phyloP scores from a whole-genome alignment of 2,888 invertebrate species.

The Cordilura impudica region DNA sequence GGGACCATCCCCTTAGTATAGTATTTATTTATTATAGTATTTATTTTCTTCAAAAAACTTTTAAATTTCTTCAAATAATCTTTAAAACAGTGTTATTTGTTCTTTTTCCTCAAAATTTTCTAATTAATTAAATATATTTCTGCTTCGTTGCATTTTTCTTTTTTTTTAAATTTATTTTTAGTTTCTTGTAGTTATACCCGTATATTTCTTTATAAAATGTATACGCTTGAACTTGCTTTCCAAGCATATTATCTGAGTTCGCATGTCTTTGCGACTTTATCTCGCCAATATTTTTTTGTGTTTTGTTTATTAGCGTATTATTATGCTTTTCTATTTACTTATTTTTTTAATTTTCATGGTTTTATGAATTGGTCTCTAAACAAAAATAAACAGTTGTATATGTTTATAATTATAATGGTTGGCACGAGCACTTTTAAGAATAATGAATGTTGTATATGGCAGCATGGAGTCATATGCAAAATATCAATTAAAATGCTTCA shows the following conservation, averaged over 20 bases:
- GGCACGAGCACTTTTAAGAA: neutral
- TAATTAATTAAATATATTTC: slow-evolving; percentile 51
- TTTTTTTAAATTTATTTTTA: neutral
- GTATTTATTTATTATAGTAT: too few relatives aligned
- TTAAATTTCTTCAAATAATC: neutral
- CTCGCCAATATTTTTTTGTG: neutral
- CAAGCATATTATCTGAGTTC: neutral
- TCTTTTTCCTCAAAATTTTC: slow-evolving; percentile 4
- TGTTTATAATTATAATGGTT: slow-evolving; percentile 22
- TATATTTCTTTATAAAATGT: slow-evolving; percentile 48
- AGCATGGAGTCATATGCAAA: slow-evolving; percentile 51
- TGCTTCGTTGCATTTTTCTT: slow-evolving; percentile 47
- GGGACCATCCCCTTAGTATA: too few relatives aligned
- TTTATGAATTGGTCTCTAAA: slow-evolving; percentile 29
- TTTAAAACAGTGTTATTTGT: slow-evolving; percentile 34
- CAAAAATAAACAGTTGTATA: slow-evolving; percentile 37
- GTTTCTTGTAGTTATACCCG: slow-evolving; percentile 25
- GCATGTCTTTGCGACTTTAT: slow-evolving; percentile 20
- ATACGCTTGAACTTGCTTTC: slow-evolving; percentile 52
- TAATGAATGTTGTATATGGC: too few relatives aligned
- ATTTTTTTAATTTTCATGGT: slow-evolving; percentile 9
- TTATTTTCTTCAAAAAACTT: too few relatives aligned
- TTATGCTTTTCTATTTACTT: neutral
- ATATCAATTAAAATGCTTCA: slow-evolving; percentile 33
- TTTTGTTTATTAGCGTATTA: slow-evolving; percentile 24